Percentiles rank a stretch among this genome's conserved stretches.
Conservation (phyloP, 1,140 invertebrate species). For the Anastatus disparis region DNA sequence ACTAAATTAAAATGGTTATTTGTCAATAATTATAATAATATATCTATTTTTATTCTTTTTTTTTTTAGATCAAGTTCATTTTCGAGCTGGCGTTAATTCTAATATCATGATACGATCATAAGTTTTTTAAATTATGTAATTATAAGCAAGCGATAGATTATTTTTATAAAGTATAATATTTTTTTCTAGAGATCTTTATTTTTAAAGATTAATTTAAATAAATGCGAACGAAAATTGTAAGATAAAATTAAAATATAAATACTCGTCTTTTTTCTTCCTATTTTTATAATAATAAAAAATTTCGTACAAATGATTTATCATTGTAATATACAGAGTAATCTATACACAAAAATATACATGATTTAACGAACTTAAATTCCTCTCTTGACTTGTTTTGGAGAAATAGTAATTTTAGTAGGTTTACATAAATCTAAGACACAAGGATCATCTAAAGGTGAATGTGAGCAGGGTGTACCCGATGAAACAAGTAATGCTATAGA, state of each 20-base stretch:
- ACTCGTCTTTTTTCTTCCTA: not conserved
- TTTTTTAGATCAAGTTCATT: slow-evolving; percentile 61
- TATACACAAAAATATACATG: slow-evolving; percentile 29
- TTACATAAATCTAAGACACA: slow-evolving; percentile 87
- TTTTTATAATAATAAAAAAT: slow-evolving; percentile 21
- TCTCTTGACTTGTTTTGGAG: slow-evolving; percentile 87
- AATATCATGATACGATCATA: slow-evolving; percentile 10
- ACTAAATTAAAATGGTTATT: too few species aligned
- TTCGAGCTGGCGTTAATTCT: slow-evolving; percentile 58
- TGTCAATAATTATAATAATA: too few species aligned
- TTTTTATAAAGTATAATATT: too few species aligned
- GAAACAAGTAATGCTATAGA: slow-evolving; percentile 83
- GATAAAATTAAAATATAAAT: too few species aligned
- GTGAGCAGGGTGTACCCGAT: slow-evolving; percentile 68
- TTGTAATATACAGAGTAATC: slow-evolving; percentile 39
- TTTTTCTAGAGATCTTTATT: too few species aligned
- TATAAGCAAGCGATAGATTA: not conserved
- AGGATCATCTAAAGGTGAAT: slow-evolving; percentile 70
- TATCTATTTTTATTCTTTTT: too few species aligned
- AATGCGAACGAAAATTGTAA: slow-evolving; percentile 1
- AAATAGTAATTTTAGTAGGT: slow-evolving; percentile 88
- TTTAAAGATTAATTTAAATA: too few species aligned
- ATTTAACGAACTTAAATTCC: slow-evolving; percentile 67
- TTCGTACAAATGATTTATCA: not conserved
- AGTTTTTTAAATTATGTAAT: not conserved